Conservation (phyloP, 2,888 invertebrate species). For the Phortica okadai region DNA sequence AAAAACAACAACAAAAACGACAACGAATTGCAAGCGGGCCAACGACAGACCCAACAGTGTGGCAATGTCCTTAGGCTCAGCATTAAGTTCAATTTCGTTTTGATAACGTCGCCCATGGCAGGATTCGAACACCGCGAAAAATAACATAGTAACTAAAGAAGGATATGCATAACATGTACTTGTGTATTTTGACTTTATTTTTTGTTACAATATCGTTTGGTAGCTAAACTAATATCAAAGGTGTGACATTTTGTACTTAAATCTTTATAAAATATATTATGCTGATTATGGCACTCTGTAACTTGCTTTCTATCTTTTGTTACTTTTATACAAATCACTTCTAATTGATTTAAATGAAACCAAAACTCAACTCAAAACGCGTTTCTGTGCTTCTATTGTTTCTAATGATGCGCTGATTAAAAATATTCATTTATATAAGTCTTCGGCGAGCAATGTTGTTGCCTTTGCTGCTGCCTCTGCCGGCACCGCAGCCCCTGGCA, state of each 20-base stretch:
- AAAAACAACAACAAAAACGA: not conserved
- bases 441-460: constrained; percentile 46
- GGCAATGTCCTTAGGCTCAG: not conserved
- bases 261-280: not conserved
- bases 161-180: too few relatives aligned
- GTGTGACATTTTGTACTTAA: not conserved
- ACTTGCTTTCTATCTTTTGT: not conserved
- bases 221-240: not conserved
- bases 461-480: too few relatives aligned
- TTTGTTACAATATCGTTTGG: not conserved
- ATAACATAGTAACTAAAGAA: not conserved
- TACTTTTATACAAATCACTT: not conserved
- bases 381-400: constrained; percentile 10
- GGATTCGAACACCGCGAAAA: not conserved
- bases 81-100: constrained; percentile 22
- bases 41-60: not conserved
- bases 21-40: not conserved
- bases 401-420: constrained; percentile 62
- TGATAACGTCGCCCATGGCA: constrained; percentile 4
- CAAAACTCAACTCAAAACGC: constrained; percentile 13
- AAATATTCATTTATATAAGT: constrained; percentile 73
- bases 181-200: not conserved
- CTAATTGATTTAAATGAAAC: constrained; percentile 23
- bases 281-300: not conserved
- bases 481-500: too few relatives aligned